Evolutionary conservation across 2,888 invertebrate species (phyloP).

Genomic region (Caenorhabditis afra): DNA sequence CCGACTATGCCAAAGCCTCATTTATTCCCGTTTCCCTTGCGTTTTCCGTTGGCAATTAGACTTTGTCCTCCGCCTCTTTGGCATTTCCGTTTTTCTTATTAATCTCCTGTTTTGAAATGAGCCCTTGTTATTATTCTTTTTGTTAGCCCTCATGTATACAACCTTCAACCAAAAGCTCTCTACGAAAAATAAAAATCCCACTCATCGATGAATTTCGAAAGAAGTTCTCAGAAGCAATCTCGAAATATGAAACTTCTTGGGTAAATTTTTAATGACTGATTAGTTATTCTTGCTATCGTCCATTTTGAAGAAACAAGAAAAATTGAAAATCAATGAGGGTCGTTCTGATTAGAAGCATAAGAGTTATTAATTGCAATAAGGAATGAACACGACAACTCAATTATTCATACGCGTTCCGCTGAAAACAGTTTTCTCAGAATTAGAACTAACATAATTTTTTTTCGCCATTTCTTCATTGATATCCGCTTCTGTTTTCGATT

Average conservation of each 20-base stretch:
- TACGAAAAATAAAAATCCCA: no score
- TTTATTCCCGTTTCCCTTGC: no score
- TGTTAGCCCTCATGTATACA: slow-evolving; percentile 4
- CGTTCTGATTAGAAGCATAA: no score
- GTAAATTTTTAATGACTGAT: no score
- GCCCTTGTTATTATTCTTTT: slow-evolving; percentile 21
- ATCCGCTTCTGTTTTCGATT: not conserved
- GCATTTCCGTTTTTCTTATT: not conserved
- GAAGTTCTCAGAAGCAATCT: no score
- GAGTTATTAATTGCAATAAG: no score
- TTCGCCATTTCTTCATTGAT: not conserved
- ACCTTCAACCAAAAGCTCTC: no score
- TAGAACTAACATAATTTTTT: not conserved
- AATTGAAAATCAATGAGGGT: not conserved
- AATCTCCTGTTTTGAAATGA: slow-evolving; percentile 3
- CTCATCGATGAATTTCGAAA: no score
- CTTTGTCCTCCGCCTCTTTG: not conserved
- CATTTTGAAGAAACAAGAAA: not conserved
- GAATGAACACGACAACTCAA: not conserved
- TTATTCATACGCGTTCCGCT: not conserved
- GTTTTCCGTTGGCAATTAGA: no score
- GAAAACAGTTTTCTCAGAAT: not conserved
- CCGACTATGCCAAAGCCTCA: no score
- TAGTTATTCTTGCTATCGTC: no score
- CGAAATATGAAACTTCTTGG: no score